These are phyloP conservation scores for Limonius californicus DNA, from an alignment of 1,140 invertebrate species.

Conservation along the genomic window DNA sequence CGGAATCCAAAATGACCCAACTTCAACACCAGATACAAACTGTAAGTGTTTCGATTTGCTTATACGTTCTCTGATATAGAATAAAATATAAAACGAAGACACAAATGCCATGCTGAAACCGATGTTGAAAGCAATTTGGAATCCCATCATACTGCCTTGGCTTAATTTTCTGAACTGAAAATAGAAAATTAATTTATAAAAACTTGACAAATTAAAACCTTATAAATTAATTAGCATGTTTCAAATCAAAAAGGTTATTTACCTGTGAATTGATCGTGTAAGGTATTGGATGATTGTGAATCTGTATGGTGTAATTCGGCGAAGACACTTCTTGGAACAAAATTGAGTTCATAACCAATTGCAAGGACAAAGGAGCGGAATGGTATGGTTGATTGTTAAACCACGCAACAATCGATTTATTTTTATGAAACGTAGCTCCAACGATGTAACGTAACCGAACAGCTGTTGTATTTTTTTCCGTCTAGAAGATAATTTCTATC, in stretches of 20 bases:
- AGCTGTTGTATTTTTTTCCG: constrained; percentile 25
- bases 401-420: constrained; percentile 51
- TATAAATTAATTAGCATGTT: too few relatives aligned
- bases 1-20: constrained; percentile 64
- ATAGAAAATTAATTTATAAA: too few relatives aligned
- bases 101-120: constrained; percentile 65
- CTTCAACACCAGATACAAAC: constrained; percentile 65
- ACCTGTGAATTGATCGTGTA: constrained; percentile 44
- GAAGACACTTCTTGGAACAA: constrained; percentile 45
- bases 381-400: constrained; percentile 68
- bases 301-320: constrained; percentile 50
- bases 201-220: too few relatives aligned
- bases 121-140: constrained; percentile 58
- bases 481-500: constrained; percentile 24
- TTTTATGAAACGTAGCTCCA: constrained; percentile 48
- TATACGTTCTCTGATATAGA: constrained; percentile 57
- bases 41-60: constrained; percentile 55
- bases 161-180: too few relatives aligned
- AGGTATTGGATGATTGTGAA: constrained; percentile 68
- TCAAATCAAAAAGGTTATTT: not conserved
- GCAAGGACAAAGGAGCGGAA: constrained; percentile 49
- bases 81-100: constrained; percentile 67
- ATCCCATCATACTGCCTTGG: constrained; percentile 46
- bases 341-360: constrained; percentile 35
- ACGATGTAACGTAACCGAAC: constrained; percentile 47